Conservation (phyloP, 1,140 invertebrate species). For the Hesperophylax magnus region DNA sequence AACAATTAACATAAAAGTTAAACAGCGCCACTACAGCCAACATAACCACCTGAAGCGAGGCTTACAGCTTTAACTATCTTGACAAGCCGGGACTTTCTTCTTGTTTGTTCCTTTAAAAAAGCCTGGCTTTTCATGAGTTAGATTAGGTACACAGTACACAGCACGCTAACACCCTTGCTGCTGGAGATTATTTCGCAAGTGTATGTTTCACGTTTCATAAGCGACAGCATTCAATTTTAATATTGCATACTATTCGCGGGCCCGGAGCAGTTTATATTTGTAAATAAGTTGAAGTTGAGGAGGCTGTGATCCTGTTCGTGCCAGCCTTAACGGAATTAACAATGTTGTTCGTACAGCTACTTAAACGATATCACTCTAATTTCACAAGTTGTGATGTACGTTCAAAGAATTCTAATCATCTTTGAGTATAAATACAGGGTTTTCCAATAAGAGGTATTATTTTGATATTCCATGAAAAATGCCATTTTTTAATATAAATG, state of each 20-base stretch:
- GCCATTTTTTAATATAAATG: no score
- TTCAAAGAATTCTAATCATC: no score
- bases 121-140: not conserved
- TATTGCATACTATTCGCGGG: not conserved
- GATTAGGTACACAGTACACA: not conserved
- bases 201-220: not conserved
- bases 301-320: no score
- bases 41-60: conserved; percentile 48
- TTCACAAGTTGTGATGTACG: no score
- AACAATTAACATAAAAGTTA: conserved; percentile 58
- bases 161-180: not conserved
- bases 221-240: conserved; percentile 7
- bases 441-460: no score
- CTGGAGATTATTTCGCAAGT: not conserved
- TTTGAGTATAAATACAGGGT: no score
- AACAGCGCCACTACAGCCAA: conserved; percentile 11
- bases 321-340: no score
- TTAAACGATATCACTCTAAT: no score
- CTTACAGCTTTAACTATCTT: conserved; percentile 47
- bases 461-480: no score
- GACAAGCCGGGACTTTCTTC: conserved; percentile 29
- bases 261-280: no score
- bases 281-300: no score
- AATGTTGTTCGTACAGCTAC: no score
- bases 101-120: conserved; percentile 36